Base-by-base conservation (phyloP, 2,797 vertebrate genomes). In the Siniperca scherzeri region DNA sequence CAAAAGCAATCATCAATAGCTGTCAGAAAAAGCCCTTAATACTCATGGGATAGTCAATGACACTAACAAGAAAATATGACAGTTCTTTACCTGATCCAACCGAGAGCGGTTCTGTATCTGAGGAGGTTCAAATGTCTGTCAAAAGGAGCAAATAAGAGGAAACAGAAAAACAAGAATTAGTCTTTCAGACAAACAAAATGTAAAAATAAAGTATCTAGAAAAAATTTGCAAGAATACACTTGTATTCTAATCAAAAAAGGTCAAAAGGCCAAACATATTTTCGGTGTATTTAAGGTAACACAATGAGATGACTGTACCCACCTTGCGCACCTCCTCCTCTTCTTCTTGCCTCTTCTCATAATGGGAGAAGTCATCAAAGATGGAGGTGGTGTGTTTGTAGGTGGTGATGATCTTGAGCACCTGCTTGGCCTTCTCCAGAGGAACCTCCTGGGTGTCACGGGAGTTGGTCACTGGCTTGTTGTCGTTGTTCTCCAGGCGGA, bases 381-480 rank as follows among this genome's bases (percentile, higher is more conserved):
- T 99, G 96, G 98, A 99, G 94, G 98, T 99, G 86, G 97, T 98
- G 95, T 99, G 98, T 96, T 97, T 98, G 96, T 98, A 99, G 93
- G 96, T 96, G 87, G 97, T 96, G 87, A 99, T 98, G 92, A 99
- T 98, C 94, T 97, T 97, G 88, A 99, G 97, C 96, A 98, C 98
- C 95, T 98, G 98, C 92, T 97, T 97, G 64, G 98, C 98, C 95
- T 99, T 98, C 94, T 98, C 98, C 95, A 99, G 94, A 90, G 98
- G 98, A 91, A 99, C 98, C 94, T 99, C 98, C 96, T 98, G 98
- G 70, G 98, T 99, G 85, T 99, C 98, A 3, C 98, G 97, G 59
- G 98, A 99, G 96, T 99, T 99, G 95, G 98, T 99, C 93, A 99
- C 98, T 0, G 98, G 98, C 93, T 98, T 99, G 96, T 99, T 98